A percentile compares a stretch with the other conserved stretches of the same genome.
Conservation (phyloP, 1,140 invertebrate species). For the Charaxes varanes region DNA sequence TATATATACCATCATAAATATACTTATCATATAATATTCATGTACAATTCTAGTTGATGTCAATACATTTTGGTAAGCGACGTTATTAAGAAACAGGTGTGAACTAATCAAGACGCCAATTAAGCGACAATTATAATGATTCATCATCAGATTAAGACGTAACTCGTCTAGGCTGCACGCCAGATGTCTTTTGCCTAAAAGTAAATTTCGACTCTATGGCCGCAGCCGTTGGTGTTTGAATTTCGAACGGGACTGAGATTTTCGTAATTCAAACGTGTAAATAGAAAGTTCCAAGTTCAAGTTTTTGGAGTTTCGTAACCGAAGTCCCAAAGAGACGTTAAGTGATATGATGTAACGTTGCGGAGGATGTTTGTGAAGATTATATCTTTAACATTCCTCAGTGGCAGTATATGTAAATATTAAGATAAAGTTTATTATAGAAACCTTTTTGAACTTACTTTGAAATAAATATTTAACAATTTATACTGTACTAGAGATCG, state of each 20-base stretch:
- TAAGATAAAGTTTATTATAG: not conserved
- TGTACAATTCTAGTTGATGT: too few species aligned
- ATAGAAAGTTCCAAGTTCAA: constrained; percentile 13
- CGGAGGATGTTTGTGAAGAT: not conserved
- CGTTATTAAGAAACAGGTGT: too few species aligned
- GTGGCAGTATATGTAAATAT: not conserved
- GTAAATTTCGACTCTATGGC: not conserved
- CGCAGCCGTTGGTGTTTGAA: not conserved
- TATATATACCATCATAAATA: too few species aligned
- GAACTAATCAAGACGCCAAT: too few species aligned
- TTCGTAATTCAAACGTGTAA: constrained; percentile 12
- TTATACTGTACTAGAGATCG: too few species aligned
- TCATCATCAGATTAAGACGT: too few species aligned
- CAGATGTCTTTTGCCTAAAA: not conserved
- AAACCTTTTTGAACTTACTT: not conserved
- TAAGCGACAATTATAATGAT: too few species aligned
- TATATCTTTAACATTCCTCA: not conserved
- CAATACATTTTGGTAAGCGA: too few species aligned
- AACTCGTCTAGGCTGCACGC: not conserved
- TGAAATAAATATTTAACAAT: too few species aligned
- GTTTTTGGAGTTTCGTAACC: constrained; percentile 3
- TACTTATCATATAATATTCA: too few species aligned
- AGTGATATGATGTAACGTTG: not conserved
- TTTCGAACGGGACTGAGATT: not conserved
- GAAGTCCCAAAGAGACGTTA: not conserved